Base-by-base conservation (phyloP, 23 tunicate genomes). In the Trididemnum nubilum region DNA sequence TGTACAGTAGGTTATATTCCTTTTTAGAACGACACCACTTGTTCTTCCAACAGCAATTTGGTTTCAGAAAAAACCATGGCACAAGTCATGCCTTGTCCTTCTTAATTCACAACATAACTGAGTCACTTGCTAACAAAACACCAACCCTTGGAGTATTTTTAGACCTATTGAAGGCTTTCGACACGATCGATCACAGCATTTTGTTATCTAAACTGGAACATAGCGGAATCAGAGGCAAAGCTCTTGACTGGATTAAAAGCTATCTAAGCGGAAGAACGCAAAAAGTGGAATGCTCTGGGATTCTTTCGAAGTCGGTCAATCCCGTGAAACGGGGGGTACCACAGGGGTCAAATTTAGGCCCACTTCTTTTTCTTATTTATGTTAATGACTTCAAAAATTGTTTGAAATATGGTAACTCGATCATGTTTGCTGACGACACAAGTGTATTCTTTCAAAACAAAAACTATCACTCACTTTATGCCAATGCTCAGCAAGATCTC, bases 391-490 rank as follows among this genome's bases (percentile, higher is more conserved):
- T 71, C n/a, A 15, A 15, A 71, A 64, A 71, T 30, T 71, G 77
- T 27, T 18, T 71, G 28, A 71, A 71, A 9, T 18, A 71, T 34
- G 31, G 49, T 30, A n/a, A 71, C 7, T 18, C 77, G 4, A 27
- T 32, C 12, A 71, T 71, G 77, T 71, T 71, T 71, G 77, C 77
- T 32, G 50, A 71, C 52, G 52, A 71, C 50, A 71, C 77, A 33
- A 33, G 77, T 23, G 9, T 27, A 4, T 71, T 71, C 52, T 23
- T 27, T 7, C 71, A 24, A 64, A 27, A 27, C 22, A 24, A 24
- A n/a, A 64, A 51, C 59, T 21, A 51, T n/a, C n/a, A n/a, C n/a
- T n/a, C n/a, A n/a, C n/a, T n/a, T n/a, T n/a, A n/a, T n/a, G n/a
- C n/a, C n/a, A n/a, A n/a, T n/a, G n/a, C n/a, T n/a, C n/a, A n/a